A percentile compares a stretch with the other conserved stretches of the same genome.
Evolutionary conservation across 1,140 invertebrate genomes (phyloP).

Genomic region (Pteromalus puparum): DNA sequence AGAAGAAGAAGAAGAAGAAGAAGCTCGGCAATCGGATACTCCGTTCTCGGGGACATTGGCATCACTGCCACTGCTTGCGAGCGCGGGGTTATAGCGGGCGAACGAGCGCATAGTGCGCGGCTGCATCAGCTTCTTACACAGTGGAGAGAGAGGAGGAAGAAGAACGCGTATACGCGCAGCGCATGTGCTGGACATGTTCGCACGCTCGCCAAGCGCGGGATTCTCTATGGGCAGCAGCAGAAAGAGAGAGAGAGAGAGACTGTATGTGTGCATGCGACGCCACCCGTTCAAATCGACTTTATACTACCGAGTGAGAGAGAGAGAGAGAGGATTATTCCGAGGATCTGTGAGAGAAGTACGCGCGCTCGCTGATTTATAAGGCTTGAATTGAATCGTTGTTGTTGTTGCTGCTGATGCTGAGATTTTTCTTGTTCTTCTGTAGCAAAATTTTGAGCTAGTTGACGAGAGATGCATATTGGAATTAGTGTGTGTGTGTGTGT

Average conservation of each 20-base stretch:
- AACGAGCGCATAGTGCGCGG: background rate
- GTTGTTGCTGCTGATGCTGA: too few species aligned
- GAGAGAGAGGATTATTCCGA: too few species aligned
- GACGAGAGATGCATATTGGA: too few species aligned
- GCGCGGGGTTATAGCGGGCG: background rate
- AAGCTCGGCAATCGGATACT: conserved; percentile 41
- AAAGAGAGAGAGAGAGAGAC: too few species aligned
- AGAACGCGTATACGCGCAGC: background rate
- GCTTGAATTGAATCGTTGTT: too few species aligned
- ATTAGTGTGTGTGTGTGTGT: too few species aligned
- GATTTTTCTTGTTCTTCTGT: too few species aligned
- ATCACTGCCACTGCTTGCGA: conserved; percentile 26
- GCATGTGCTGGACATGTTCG: conserved; percentile 36
- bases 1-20: conserved; percentile 3
- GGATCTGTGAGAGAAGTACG: too few species aligned
- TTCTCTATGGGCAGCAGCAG: background rate
- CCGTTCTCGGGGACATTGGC: conserved; percentile 30
- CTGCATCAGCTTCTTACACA: conserved; percentile 3
- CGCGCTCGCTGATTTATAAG: too few species aligned
- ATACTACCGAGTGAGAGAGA: too few species aligned
- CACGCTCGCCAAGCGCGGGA: conserved; percentile 16
- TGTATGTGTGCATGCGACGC: background rate
- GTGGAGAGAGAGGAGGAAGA: conserved; percentile 6
- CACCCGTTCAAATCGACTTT: background rate
- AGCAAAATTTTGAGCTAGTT: too few species aligned